Conservation (phyloP, 2,113 vertebrate genomes). For the Heloderma charlesbogerti region DNA sequence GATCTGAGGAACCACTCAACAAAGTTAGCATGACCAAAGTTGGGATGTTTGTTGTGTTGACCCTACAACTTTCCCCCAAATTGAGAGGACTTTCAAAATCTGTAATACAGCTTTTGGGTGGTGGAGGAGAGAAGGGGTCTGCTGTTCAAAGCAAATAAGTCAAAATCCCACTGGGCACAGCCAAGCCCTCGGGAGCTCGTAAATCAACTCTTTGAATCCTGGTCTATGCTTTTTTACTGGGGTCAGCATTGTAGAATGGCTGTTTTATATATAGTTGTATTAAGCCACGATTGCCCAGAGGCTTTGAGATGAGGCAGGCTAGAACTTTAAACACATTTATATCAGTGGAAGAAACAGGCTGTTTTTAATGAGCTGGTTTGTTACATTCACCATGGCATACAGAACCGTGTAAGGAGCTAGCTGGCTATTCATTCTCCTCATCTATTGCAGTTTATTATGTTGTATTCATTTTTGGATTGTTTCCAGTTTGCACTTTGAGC, state of each 20-base stretch:
- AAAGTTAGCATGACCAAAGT: background rate
- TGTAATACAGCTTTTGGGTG: background rate
- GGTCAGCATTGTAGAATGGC: background rate
- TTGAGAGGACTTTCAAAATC: background rate
- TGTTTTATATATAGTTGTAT: background rate
- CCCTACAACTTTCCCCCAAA: background rate
- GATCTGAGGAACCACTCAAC: background rate
- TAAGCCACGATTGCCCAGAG: background rate
- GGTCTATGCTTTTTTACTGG: background rate
- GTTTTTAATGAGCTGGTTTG: slow-evolving; percentile 63
- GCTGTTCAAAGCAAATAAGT: background rate
- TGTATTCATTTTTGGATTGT: slow-evolving; percentile 61
- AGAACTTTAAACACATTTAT: background rate
- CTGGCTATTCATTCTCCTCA: slow-evolving; percentile 35
- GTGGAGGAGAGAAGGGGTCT: background rate
- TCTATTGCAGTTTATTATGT: slow-evolving; percentile 42
- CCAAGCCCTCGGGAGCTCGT: background rate
- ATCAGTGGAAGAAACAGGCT: slow-evolving; percentile 37
- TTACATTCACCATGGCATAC: slow-evolving; percentile 46
- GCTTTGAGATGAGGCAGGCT: background rate
- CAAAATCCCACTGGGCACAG: background rate
- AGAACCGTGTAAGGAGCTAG: slow-evolving; percentile 19
- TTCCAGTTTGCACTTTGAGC: slow-evolving; percentile 61
- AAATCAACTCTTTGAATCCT: background rate
- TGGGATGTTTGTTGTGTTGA: no score